phyloP scores from a whole-genome alignment of 2,888 invertebrate genomes.

The Gymnoscelis rufifasciata region DNA sequence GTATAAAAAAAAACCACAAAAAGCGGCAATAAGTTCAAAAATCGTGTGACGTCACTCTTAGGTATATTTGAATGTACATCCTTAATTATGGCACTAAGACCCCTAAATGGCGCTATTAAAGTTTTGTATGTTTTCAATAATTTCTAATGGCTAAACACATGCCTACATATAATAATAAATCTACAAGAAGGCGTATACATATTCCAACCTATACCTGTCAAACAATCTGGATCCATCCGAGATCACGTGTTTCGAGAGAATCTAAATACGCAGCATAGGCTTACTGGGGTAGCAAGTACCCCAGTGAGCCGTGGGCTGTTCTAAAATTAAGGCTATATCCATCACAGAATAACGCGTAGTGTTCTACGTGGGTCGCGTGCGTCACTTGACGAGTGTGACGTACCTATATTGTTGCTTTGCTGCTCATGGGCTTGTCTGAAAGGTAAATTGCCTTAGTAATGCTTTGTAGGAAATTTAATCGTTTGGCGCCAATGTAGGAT shows the following conservation, averaged over 20 bases:
- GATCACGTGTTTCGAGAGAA: slow-evolving; percentile 2
- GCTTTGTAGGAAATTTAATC: background rate
- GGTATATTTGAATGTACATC: too few relatives aligned
- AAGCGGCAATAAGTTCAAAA: too few relatives aligned
- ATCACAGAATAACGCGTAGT: slow-evolving; percentile 26
- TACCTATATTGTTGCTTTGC: slow-evolving; percentile 31
- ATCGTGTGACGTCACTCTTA: too few relatives aligned
- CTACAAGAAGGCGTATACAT: too few relatives aligned
- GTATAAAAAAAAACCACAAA: too few relatives aligned
- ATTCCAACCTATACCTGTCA: too few relatives aligned
- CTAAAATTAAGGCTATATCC: slow-evolving; percentile 32
- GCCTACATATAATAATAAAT: too few relatives aligned
- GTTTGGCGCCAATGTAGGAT: background rate
- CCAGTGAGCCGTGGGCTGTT: slow-evolving; percentile 49
- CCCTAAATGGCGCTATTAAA: too few relatives aligned
- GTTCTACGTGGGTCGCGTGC: slow-evolving; percentile 32
- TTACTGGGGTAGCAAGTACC: slow-evolving; percentile 6
- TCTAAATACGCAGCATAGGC: background rate
- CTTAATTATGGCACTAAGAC: too few relatives aligned
- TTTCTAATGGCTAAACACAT: too few relatives aligned
- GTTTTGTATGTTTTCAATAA: too few relatives aligned
- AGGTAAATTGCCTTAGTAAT: slow-evolving; percentile 5
- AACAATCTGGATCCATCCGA: slow-evolving; percentile 4
- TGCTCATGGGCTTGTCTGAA: slow-evolving; percentile 26
- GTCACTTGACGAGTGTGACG: slow-evolving; percentile 54